A percentile compares a stretch with the other conserved stretches of the same genome.
phyloP scores from a whole-genome alignment of 2,888 invertebrate species.

The Melanargia galathea region DNA sequence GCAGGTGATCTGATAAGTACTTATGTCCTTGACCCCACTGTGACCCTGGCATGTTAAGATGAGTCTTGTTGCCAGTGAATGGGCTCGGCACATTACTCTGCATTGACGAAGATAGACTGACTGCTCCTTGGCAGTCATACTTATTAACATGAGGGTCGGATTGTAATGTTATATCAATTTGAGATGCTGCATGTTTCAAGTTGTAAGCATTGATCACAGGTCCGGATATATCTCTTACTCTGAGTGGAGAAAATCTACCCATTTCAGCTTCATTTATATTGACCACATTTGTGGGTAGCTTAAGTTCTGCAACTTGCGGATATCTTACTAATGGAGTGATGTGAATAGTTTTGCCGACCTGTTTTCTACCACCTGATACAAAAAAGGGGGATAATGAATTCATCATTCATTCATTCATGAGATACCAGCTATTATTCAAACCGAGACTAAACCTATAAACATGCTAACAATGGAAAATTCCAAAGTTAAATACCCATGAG shows the following conservation, averaged over 20 bases:
- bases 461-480: constrained; percentile 20
- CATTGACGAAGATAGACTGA: constrained; percentile 87
- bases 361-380: constrained; percentile 45
- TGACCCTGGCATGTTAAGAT: constrained; percentile 89
- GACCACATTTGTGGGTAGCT: constrained; percentile 83
- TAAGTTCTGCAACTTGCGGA: constrained; percentile 78
- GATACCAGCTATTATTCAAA: not conserved
- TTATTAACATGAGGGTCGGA: constrained; percentile 84
- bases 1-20: constrained; percentile 86
- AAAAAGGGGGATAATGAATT: constrained; percentile 4
- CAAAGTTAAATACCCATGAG: not conserved
- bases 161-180: constrained; percentile 64
- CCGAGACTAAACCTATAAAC: not conserved
- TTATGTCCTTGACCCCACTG: constrained; percentile 87
- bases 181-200: constrained; percentile 53
- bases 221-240: constrained; percentile 84
- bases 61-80: constrained; percentile 83
- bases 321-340: constrained; percentile 73
- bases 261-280: constrained; percentile 85
- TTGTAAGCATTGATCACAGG: constrained; percentile 81
- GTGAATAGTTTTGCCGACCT: constrained; percentile 68
- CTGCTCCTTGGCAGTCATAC: constrained; percentile 86
- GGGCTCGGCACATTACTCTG: constrained; percentile 89
- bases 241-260: constrained; percentile 84
- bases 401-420: not conserved